Percentiles rank a stretch among this genome's conserved stretches.
These are phyloP conservation scores for Haliclona indistincta DNA, from an alignment of 37 sponge, comb jelly and placozoan species.

Conservation along the genomic window DNA sequence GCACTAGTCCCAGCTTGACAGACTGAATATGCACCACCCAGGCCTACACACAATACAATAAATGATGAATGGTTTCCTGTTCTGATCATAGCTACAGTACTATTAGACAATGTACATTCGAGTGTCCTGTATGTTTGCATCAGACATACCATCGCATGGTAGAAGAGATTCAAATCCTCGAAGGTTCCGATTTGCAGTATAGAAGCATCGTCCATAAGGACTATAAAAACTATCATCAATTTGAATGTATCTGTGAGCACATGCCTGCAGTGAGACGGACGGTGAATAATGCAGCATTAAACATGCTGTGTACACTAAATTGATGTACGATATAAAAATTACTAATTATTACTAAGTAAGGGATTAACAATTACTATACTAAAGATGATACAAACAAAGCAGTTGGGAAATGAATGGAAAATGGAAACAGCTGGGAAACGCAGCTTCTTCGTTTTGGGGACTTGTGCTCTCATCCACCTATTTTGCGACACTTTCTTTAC, in stretches of 20 bases:
- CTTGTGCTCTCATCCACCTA: too few relatives aligned
- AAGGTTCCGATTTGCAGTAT: slow-evolving; percentile 2
- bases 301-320: not conserved
- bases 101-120: not conserved
- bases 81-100: not conserved
- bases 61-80: not conserved
- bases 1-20: slow-evolving; percentile 55
- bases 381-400: too few relatives aligned
- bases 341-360: too few relatives aligned
- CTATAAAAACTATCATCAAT: not conserved
- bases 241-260: slow-evolving; percentile 47
- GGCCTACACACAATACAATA: not conserved
- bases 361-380: too few relatives aligned
- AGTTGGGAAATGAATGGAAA: too few relatives aligned
- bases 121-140: not conserved
- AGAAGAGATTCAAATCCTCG: not conserved
- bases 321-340: too few relatives aligned
- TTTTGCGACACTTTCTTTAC: too few relatives aligned
- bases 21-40: slow-evolving; percentile 8
- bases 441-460: too few relatives aligned
- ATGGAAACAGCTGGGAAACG: too few relatives aligned
- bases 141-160: slow-evolving; percentile 10
- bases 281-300: not conserved
- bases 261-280: slow-evolving; percentile 26
- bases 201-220: slow-evolving; percentile 25